These are phyloP conservation scores for Pelodytes ibericus DNA, from an alignment of 2,797 vertebrate species.

Conservation along the genomic window DNA sequence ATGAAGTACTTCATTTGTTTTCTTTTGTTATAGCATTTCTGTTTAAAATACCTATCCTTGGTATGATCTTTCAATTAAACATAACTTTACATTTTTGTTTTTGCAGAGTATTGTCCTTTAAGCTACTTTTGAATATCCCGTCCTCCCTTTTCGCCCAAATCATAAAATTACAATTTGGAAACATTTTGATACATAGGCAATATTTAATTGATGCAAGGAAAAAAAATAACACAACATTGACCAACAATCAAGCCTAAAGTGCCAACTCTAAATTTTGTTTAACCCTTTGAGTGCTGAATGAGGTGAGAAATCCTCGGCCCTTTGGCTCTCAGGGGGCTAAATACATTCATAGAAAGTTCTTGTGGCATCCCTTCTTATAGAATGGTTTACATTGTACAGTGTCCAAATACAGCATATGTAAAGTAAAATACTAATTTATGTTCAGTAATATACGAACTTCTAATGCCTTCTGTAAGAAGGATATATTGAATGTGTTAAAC, in stretches of 20 bases:
- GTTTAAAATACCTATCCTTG: no score
- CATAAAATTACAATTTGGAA: not conserved
- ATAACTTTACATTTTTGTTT: no score
- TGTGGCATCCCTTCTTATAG: slow-evolving; percentile 12
- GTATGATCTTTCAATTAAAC: no score
- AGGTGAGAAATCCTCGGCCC: not conserved
- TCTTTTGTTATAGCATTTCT: no score
- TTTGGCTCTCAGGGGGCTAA: not conserved
- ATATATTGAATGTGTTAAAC: slow-evolving; percentile 3
- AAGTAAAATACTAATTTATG: slow-evolving; percentile 24
- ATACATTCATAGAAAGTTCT: slow-evolving; percentile 32
- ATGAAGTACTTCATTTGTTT: no score
- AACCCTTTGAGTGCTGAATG: not conserved
- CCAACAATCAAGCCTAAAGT: slow-evolving; percentile 28
- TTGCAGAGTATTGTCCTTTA: no score
- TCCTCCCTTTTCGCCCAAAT: no score
- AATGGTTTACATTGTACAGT: slow-evolving; percentile 35
- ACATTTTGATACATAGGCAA: not conserved
- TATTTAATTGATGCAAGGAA: slow-evolving; percentile 24
- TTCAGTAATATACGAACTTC: slow-evolving; percentile 52
- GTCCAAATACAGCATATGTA: slow-evolving; percentile 28
- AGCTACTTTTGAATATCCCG: no score
- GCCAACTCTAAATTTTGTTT: slow-evolving; percentile 7
- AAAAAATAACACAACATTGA: slow-evolving; percentile 19
- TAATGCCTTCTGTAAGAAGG: slow-evolving; percentile 52